Evolutionary conservation across 2,113 vertebrate genomes (phyloP).

Genomic region (Panurus biarmicus): DNA sequence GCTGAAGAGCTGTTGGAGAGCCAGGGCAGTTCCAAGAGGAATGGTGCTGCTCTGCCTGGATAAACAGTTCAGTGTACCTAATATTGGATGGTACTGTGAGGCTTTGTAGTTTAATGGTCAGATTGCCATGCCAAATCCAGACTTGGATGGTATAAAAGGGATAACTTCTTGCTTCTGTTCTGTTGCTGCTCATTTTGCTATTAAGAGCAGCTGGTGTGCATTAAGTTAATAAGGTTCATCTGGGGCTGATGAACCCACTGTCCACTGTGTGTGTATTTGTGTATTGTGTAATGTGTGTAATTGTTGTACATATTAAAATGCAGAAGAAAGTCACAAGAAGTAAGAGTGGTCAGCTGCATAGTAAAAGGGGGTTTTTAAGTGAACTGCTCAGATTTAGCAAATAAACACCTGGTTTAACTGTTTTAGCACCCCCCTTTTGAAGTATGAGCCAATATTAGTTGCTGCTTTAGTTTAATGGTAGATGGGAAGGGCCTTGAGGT

Average conservation of each 20-base stretch:
- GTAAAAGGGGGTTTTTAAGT: neutral
- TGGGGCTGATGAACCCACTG: too few relatives aligned
- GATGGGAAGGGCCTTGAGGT: neutral
- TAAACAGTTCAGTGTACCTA: neutral
- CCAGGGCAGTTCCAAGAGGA: neutral
- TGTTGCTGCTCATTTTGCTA: neutral
- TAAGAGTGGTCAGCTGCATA: neutral
- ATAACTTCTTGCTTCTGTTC: neutral
- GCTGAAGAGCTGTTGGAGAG: neutral
- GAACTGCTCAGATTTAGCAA: neutral
- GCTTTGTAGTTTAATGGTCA: neutral
- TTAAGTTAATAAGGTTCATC: neutral
- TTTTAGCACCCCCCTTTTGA: neutral
- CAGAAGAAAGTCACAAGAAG: neutral
- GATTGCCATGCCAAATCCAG: neutral
- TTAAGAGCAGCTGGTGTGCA: neutral
- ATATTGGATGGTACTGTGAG: neutral
- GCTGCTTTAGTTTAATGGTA: neutral
- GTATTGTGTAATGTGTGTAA: accelerated
- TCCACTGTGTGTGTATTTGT: neutral
- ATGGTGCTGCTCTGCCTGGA: neutral
- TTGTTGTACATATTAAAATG: neutral
- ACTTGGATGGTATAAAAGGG: neutral
- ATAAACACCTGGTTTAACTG: neutral
- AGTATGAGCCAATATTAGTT: neutral